Evolutionary conservation across 2,888 invertebrate species (phyloP).

Genomic region (Drosophila sordidula): DNA sequence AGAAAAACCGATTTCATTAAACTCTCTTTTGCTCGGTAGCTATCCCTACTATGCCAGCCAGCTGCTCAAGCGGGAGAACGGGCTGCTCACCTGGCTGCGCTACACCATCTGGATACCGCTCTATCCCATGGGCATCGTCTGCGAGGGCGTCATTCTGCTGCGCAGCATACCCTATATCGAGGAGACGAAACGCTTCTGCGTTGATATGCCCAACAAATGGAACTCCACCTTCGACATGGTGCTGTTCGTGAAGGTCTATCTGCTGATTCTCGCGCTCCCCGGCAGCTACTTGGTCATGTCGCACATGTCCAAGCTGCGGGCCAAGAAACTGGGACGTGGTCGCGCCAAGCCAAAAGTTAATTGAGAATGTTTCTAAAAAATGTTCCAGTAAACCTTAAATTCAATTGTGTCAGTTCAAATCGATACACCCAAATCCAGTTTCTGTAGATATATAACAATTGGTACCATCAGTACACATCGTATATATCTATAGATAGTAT

Average conservation of each 20-base stretch:
- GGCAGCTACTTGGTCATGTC: slow-evolving; percentile 92
- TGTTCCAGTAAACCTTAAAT: no score
- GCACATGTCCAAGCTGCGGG: slow-evolving; percentile 92
- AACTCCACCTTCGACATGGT: slow-evolving; percentile 96
- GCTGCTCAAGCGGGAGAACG: slow-evolving; percentile 90
- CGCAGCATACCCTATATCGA: slow-evolving; percentile 96
- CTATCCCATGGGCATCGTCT: slow-evolving; percentile 95
- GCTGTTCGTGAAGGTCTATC: slow-evolving; percentile 90
- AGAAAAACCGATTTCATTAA: neutral
- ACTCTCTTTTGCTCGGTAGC: slow-evolving; percentile 85
- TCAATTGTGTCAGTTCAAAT: neutral
- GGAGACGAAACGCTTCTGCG: slow-evolving; percentile 91
- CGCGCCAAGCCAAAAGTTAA: slow-evolving; percentile 58
- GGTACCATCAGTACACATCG: neutral
- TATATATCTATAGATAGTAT: neutral
- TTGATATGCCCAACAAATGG: slow-evolving; percentile 92
- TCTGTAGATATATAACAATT: neutral
- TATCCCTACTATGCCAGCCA: slow-evolving; percentile 97
- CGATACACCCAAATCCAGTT: neutral
- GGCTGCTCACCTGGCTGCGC: slow-evolving; percentile 94
- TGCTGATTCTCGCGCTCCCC: slow-evolving; percentile 91
- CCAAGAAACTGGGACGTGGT: slow-evolving; percentile 88
- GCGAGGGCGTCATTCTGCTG: slow-evolving; percentile 93
- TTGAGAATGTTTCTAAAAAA: slow-evolving; percentile 10
- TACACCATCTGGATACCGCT: slow-evolving; percentile 97